phyloP scores from a whole-genome alignment of 2,888 invertebrate species.

The Allolobophora icterica region DNA sequence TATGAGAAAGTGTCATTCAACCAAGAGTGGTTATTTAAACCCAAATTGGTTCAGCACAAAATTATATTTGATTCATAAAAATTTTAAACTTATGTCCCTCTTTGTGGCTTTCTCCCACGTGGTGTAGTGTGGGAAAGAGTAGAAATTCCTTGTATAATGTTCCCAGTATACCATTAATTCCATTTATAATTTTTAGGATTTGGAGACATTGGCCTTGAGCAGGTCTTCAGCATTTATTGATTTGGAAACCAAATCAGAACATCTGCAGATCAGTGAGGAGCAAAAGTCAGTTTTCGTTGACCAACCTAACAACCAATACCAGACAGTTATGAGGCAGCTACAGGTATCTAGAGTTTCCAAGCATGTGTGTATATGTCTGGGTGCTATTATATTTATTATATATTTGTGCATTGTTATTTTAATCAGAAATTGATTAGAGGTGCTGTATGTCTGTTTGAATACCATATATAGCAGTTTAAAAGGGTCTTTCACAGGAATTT shows the following conservation, averaged over 20 bases:
- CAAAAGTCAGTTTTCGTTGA: slow-evolving; percentile 3
- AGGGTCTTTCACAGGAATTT: background rate
- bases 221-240: background rate
- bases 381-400: background rate
- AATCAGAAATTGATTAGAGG: no score
- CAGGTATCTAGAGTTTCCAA: background rate
- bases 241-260: background rate
- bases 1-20: background rate
- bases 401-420: background rate
- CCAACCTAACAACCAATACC: background rate
- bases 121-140: no score
- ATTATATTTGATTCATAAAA: background rate
- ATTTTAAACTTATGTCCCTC: background rate
- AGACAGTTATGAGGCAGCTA: background rate
- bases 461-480: background rate
- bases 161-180: background rate
- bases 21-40: background rate
- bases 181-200: background rate
- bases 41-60: background rate
- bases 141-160: background rate
- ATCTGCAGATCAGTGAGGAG: background rate
- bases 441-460: no score
- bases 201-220: background rate
- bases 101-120: background rate
- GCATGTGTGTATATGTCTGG: background rate